These are phyloP conservation scores for Oreochromis niloticus DNA, from an alignment of 2,113 vertebrate species.

Conservation along the genomic window DNA sequence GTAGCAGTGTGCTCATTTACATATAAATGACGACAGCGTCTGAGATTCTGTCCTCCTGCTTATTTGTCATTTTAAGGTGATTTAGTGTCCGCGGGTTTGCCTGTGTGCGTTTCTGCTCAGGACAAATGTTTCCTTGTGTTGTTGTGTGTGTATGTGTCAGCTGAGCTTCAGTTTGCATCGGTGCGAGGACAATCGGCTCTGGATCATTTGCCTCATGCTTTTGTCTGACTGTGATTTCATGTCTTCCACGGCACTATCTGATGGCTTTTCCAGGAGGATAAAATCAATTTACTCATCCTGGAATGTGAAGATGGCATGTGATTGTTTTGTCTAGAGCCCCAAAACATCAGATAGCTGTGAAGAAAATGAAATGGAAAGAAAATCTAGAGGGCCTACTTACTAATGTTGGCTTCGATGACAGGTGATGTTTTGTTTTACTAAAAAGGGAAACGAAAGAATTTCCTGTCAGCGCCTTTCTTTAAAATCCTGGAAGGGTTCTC, in stretches of 20 bases:
- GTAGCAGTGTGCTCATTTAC: conserved; percentile 36
- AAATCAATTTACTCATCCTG: conserved; percentile 23
- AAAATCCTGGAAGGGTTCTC: background rate
- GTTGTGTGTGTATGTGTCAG: background rate
- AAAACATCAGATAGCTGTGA: background rate
- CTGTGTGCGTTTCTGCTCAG: background rate
- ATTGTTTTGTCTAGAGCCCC: background rate
- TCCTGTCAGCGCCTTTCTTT: conserved; percentile 8
- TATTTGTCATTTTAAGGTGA: conserved; percentile 8
- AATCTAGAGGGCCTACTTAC: background rate
- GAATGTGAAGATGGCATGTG: background rate
- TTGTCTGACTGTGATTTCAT: background rate
- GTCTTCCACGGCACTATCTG: background rate
- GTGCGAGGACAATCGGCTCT: background rate
- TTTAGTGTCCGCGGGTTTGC: background rate
- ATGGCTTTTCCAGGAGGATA: conserved; percentile 21
- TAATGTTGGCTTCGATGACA: background rate
- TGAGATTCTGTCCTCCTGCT: background rate
- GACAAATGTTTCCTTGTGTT: background rate
- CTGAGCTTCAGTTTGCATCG: background rate
- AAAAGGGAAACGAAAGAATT: background rate
- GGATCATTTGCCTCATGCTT: background rate
- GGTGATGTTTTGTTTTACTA: background rate
- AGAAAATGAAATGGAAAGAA: background rate
- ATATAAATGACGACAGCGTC: conserved; percentile 40